Base-by-base conservation (phyloP, 2,888 invertebrate species). In the Leptinotarsa juncta region DNA sequence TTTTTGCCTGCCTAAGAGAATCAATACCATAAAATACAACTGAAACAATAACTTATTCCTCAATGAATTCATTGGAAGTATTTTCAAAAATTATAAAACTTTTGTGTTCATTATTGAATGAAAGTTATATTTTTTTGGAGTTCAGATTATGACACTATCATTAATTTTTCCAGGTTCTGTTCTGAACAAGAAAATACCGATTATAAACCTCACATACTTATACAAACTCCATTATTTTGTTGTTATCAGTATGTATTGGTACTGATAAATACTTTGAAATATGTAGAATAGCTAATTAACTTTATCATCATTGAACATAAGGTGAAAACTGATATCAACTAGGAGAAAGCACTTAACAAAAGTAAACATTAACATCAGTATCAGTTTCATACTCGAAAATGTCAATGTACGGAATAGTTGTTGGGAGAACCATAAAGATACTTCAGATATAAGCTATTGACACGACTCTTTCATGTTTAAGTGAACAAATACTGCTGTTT, bases 371-470 rank as follows among this genome's bases (percentile, higher is more conserved):
- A 20, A 18, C 23, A 23, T n/a, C 55, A 57, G 20, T 57, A 18
- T 18, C 57, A 57, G n/a, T 18, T 20, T 57, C 20, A 57, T 16
- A 51, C 14, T 51, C 51, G n/a, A 15, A 51, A 51, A 51, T 15
- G 15, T 51, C 51, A 51, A 51, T 51, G 4, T 51, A 51, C 0
- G 15, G 51, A 51, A 51, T 7, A 5, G n/a, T 15, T 51, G n/a
- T 51, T 16, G 51, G 51, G 14, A 51, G 51, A 16, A 51, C 78
- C 76, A 71, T 77, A 65, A 23, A 78, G 73, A 42, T 42, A 42
- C 42, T 42, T 42, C 10, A 10, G 42, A 42, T 42, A 42, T 42
- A 42, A 42, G 12, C 42, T 42, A 42, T 42, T 42, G 42, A 42
- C 42, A 42, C 10, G 4, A 12, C 42, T 42, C 10, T 42, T 7